Evolutionary conservation across 2,113 vertebrate species (phyloP).

Genomic region (Sinocyclocheilus anshuiensis): DNA sequence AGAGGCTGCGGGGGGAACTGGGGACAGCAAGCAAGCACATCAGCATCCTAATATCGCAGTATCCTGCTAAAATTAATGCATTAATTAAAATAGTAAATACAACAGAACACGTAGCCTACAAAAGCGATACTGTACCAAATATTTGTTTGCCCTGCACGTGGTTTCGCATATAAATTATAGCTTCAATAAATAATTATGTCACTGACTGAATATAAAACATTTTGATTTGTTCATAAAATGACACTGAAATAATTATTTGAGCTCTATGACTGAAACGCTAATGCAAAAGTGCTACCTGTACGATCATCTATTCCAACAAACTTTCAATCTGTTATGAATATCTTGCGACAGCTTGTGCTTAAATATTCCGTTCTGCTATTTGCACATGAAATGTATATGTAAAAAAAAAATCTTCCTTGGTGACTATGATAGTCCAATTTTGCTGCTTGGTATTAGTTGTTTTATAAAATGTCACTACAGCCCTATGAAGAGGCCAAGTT

Average conservation of each 20-base stretch:
- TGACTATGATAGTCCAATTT: not conserved
- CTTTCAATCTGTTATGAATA: not conserved
- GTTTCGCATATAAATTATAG: not conserved
- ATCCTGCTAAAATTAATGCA: not conserved
- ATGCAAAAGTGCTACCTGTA: not conserved
- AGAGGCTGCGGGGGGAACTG: not conserved
- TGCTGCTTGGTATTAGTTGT: not conserved
- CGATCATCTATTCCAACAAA: not conserved
- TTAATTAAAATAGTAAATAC: not conserved
- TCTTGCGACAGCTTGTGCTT: not conserved
- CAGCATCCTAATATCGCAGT: not conserved
- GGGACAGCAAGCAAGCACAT: conserved; percentile 13
- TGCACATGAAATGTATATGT: not conserved
- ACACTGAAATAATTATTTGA: not conserved
- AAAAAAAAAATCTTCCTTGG: not conserved
- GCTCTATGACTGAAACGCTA: not conserved
- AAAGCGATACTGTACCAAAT: not conserved
- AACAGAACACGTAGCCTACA: not conserved
- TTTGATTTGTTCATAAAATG: not conserved
- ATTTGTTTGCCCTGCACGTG: not conserved
- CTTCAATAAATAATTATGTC: too few relatives aligned
- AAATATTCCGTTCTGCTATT: not conserved
- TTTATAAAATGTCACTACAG: not conserved
- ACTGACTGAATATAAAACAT: not conserved
- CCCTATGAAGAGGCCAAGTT: not conserved